A percentile compares a stretch with the other conserved stretches of the same genome.
Evolutionary conservation across 2,888 invertebrate genomes (phyloP).

Genomic region (Pelosia muscerda): DNA sequence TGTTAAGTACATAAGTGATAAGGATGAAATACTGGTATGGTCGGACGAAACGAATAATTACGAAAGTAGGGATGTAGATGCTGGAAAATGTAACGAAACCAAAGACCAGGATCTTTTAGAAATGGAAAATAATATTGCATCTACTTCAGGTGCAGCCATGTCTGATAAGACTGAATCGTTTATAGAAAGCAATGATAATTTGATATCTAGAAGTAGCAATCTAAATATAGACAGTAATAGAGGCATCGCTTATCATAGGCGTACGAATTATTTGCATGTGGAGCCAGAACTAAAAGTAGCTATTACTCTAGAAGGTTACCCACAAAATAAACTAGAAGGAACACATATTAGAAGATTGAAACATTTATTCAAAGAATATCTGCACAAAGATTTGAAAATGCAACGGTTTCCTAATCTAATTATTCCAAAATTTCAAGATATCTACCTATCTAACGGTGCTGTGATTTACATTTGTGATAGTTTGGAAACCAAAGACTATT

Average conservation of each 20-base stretch:
- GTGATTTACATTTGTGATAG: conserved; percentile 81
- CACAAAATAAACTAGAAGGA: conserved; percentile 77
- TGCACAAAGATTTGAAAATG: conserved; percentile 77
- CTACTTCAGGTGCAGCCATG: conserved; percentile 57
- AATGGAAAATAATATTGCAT: conserved; percentile 38
- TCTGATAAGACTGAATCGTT: conserved; percentile 73
- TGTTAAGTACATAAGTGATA: conserved; percentile 64
- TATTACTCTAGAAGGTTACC: conserved; percentile 76
- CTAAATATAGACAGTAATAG: conserved; percentile 77
- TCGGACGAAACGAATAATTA: conserved; percentile 61
- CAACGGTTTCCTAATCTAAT: conserved; percentile 74
- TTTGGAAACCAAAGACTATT: conserved; percentile 79
- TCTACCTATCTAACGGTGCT: conserved; percentile 79
- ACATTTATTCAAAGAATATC: conserved; percentile 77
- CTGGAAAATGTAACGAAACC: conserved; percentile 33
- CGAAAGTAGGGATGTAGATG: conserved; percentile 46
- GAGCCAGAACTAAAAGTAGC: conserved; percentile 78
- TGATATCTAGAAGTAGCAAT: conserved; percentile 67
- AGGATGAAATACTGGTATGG: conserved; percentile 69
- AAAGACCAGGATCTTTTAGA: conserved; percentile 34
- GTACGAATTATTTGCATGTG: conserved; percentile 79
- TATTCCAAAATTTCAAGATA: conserved; percentile 79
- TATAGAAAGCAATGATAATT: conserved; percentile 68
- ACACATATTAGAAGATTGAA: conserved; percentile 75
- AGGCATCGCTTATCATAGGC: conserved; percentile 78